Evolutionary conservation across 1,140 invertebrate species (phyloP), one percentile per base, ranked within the genome.

Genomic region (Colletes latitarsis): DNA sequence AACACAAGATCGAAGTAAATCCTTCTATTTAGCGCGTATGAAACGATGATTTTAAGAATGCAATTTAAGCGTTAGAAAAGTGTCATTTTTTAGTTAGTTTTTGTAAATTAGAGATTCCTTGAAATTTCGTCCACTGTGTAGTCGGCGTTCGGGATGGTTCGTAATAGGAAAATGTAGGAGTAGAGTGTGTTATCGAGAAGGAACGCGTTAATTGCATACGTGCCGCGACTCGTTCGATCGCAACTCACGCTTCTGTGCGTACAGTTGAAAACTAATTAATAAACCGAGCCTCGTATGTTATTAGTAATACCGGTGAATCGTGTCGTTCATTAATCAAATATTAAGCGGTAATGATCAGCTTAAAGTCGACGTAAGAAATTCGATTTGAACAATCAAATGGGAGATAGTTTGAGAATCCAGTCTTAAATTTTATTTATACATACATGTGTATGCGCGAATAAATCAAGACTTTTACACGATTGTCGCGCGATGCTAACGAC

Each of bases 281-380:
- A n/a, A 60, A 15, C 4, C 15, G 5, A 17, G 49, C 12, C 6
- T 19, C 17, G 21, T 12, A 19, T 8, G n/a, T 10, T 21, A 12
- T 49, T 67, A 64, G 6, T 5, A 39, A 17, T 39, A 43, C 15
- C 2, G n/a, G 4, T 17, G 19, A 53, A 46, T 14, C n/a, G 15
- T 76, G 14, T 14, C 5, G 19, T 3, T 62, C 55, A 73, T 72
- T 49, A 64, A 73, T 78, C 15, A 57, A 46, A 46, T 10, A 4
- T 5, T 63, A 55, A 30, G 6, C 15, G 17, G 9, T 58, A 63
- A n/a, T 5, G 3, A n/a, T 10, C 2, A 14, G 17, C 14, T 6
- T 6, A 4, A 43, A 17, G 8, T 30, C 19, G 6, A 2, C 6
- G 9, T 9, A 52, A 71, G n/a, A 60, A n/a, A n/a, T n/a, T n/a